phyloP scores from a whole-genome alignment of 2,113 vertebrate genomes.

The Malurus cyaneus region DNA sequence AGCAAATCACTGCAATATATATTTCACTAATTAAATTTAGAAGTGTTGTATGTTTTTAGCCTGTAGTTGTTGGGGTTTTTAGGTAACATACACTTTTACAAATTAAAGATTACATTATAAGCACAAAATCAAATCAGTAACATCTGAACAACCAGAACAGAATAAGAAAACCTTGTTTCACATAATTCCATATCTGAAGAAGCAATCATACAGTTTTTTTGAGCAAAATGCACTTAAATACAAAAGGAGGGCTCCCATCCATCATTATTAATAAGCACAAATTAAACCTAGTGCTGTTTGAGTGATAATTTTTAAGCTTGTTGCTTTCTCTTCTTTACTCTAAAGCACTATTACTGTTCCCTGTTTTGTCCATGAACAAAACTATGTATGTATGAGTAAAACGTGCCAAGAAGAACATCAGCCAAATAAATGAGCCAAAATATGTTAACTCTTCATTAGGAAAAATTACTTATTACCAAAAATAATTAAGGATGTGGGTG shows the following conservation, averaged over 20 bases:
- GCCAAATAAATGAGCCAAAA: slow-evolving; percentile 30
- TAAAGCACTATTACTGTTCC: neutral
- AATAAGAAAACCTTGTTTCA: neutral
- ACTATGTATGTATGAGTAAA: neutral
- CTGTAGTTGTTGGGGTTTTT: neutral
- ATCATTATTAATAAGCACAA: neutral
- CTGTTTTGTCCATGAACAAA: neutral
- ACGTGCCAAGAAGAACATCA: neutral
- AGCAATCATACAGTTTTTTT: neutral
- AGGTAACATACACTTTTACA: neutral
- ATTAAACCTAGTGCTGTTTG: neutral
- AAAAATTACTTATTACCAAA: neutral
- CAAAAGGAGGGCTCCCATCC: neutral
- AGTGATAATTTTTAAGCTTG: neutral
- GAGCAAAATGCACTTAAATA: neutral
- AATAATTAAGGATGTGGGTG: neutral
- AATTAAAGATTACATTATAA: neutral
- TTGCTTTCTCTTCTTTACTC: neutral
- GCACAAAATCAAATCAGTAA: neutral
- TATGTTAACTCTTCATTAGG: slow-evolving; percentile 33
- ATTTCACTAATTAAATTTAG: neutral
- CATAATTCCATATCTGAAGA: neutral
- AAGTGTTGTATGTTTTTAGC: neutral
- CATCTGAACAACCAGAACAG: neutral
- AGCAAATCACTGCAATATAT: neutral